Conservation (phyloP, 2,888 invertebrate species). For the Alentia gelatinosa region DNA sequence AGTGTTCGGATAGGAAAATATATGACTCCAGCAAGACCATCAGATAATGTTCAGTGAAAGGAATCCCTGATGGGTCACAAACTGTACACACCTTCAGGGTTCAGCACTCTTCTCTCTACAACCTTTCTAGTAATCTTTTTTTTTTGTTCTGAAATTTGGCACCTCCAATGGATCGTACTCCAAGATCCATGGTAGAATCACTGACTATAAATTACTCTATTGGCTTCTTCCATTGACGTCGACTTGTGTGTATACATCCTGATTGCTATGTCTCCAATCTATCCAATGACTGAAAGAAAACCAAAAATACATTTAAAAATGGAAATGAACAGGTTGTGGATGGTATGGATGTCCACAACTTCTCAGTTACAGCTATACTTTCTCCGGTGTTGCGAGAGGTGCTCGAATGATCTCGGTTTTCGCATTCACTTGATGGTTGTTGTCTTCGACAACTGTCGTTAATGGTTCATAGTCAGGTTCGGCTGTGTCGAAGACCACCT, state of each 20-base stretch:
- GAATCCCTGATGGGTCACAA: neutral
- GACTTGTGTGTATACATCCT: too few relatives aligned
- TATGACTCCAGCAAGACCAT: neutral
- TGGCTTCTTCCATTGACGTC: too few relatives aligned
- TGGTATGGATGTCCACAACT: too few relatives aligned
- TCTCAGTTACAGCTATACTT: neutral
- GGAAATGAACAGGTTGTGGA: too few relatives aligned
- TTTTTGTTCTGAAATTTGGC: neutral
- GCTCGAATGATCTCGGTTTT: neutral
- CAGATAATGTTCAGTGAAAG: neutral
- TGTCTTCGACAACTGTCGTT: conserved; percentile 14
- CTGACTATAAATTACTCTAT: conserved; percentile 14
- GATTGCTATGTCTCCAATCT: too few relatives aligned
- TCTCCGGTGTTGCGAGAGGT: conserved; percentile 40
- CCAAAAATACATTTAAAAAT: too few relatives aligned
- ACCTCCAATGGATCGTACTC: neutral
- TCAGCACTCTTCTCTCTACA: neutral
- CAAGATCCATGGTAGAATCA: neutral
- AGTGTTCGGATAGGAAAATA: neutral
- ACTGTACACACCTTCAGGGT: neutral
- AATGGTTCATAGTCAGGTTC: conserved; percentile 32
- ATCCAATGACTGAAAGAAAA: too few relatives aligned
- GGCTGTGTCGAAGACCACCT: neutral
- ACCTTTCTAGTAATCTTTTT: neutral
- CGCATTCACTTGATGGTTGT: neutral